Evolutionary conservation across 2,113 vertebrate genomes (phyloP), one percentile per base, ranked within the genome.

Genomic region (Podilymbus podiceps): DNA sequence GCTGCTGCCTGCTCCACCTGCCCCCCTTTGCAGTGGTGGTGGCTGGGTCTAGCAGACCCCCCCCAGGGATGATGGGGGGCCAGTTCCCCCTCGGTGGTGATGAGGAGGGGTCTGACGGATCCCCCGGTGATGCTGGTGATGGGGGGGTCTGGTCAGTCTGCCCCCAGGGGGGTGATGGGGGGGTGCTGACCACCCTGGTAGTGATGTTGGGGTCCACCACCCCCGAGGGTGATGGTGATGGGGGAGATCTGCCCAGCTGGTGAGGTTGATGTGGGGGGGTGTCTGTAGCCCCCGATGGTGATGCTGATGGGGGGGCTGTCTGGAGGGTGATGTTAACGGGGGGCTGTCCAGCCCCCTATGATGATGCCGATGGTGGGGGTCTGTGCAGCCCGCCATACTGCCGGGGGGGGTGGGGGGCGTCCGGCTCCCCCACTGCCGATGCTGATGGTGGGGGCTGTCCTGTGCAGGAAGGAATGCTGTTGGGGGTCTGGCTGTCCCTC

Each of bases 401-500:
- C 13, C 3, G 19, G 58, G 66, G 50, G 50, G 11, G 49, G 10
- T 10, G 6, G 42, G 42, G 68, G 52, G 24, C 64, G 52, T 28
- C 78, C 17, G 8, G 68, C 49, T 44, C 42, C 78, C 80, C 59
- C 28, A 9, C 7, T 6, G 0, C 38, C 3, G 66, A 31, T 78
- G 84, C 60, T 23, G 38, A 5, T 28, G 77, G 82, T 4, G 25
- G 30, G 67, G 67, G 75, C 55, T 44, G 80, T 91, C 82, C 89
- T 88, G 71, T 23, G 15, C 60, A 69, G 71, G 3, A 19, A 84
- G 59, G 30, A 60, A 82, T 85, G 88, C 67, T 40, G 76, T 40
- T 8, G n/a, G 90, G 95, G 95, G 88, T 89, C 93, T 68, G 91
- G 82, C 77, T 84, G 91, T 87, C 90, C 93, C 90, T 93, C 87